Percentiles rank a stretch among this genome's conserved stretches.
These are phyloP conservation scores for Pelecanoides urinatrix DNA, from an alignment of 2,113 vertebrate species.

Conservation along the genomic window DNA sequence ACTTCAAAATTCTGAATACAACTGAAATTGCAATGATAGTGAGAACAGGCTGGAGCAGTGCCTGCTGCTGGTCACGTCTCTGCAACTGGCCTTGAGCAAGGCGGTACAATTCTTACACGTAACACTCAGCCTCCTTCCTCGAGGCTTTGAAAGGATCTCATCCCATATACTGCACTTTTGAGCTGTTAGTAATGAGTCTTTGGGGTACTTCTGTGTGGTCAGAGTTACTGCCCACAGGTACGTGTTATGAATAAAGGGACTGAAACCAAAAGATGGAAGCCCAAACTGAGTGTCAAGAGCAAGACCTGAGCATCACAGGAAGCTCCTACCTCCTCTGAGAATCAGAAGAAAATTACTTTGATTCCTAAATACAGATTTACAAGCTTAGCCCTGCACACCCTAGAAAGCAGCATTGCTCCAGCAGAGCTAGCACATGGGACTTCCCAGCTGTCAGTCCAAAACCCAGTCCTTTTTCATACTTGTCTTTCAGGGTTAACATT, in stretches of 20 bases:
- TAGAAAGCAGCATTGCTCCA: accelerated
- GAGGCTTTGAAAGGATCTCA: not conserved
- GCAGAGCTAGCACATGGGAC: not conserved
- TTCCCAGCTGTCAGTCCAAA: not conserved
- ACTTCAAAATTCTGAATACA: not conserved
- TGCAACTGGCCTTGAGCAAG: not conserved
- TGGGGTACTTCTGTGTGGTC: not conserved
- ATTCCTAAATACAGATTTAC: not conserved
- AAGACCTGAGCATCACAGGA: not conserved
- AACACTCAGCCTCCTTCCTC: not conserved
- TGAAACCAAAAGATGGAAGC: not conserved
- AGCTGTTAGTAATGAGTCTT: not conserved
- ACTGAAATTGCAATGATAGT: not conserved
- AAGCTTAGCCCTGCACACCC: not conserved
- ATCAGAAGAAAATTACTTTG: not conserved
- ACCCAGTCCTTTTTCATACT: not conserved
- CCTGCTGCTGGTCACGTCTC: not conserved
- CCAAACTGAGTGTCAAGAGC: not conserved
- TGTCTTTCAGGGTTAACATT: not conserved
- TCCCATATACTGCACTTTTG: not conserved
- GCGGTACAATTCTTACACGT: not conserved
- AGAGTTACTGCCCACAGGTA: not conserved
- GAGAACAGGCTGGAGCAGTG: not conserved
- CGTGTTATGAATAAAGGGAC: not conserved
- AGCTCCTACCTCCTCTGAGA: not conserved